A percentile compares a stretch with the other conserved stretches of the same genome.
These are phyloP conservation scores for Chiridota heheva DNA, from an alignment of 35 echinoderm and acorn worm genomes.

Conservation along the genomic window DNA sequence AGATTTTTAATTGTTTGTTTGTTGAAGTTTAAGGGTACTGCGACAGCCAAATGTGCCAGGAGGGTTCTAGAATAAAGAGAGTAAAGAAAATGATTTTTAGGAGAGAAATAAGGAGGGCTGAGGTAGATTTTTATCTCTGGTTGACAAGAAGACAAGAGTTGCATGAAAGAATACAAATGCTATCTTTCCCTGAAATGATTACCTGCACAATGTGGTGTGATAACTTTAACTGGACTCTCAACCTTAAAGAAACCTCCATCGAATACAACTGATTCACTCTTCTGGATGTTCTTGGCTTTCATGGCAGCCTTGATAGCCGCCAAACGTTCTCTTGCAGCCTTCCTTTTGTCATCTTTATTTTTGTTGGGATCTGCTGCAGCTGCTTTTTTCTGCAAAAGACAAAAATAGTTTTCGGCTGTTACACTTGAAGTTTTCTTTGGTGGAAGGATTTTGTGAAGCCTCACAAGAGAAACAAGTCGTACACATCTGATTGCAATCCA, in stretches of 20 bases:
- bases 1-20: too few relatives aligned
- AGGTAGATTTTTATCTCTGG: too few relatives aligned
- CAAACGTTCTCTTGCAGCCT: slow-evolving; percentile 69
- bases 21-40: too few relatives aligned
- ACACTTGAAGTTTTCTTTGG: not conserved
- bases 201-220: slow-evolving; percentile 39
- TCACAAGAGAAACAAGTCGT: not conserved
- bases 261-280: slow-evolving; percentile 67
- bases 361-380: slow-evolving; percentile 2
- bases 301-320: slow-evolving; percentile 74
- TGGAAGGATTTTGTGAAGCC: not conserved
- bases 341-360: slow-evolving; percentile 24
- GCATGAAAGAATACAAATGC: too few relatives aligned
- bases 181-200: too few relatives aligned
- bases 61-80: too few relatives aligned
- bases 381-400: slow-evolving; percentile 53
- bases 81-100: too few relatives aligned
- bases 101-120: too few relatives aligned
- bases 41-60: too few relatives aligned
- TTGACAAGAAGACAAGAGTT: too few relatives aligned
- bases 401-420: not conserved
- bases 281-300: slow-evolving; percentile 54
- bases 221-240: slow-evolving; percentile 65
- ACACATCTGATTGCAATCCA: too few relatives aligned
- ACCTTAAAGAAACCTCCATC: slow-evolving; percentile 90